Percentiles rank a stretch among this genome's conserved stretches.
Conservation (phyloP, 2,113 vertebrate genomes). For the Triplophysa siluroides region DNA sequence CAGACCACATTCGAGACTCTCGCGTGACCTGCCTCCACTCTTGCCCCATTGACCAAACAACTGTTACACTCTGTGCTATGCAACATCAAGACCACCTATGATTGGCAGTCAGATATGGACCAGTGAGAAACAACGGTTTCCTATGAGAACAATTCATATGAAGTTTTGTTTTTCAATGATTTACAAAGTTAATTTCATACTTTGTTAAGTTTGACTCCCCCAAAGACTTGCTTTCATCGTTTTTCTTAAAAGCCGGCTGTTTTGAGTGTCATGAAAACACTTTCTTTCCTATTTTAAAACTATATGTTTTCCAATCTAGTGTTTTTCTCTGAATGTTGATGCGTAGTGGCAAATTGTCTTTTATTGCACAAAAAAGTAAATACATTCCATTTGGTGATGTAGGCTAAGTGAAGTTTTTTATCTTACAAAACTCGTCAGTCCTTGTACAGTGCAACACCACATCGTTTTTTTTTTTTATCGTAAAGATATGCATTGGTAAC, state of each 20-base stretch:
- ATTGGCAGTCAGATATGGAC: constrained; percentile 1
- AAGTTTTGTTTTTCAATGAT: constrained; percentile 21
- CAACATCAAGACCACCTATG: constrained; percentile 54
- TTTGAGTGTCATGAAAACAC: background rate
- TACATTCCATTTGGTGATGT: constrained; percentile 61
- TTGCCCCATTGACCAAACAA: constrained; percentile 56
- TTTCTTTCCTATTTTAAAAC: constrained; percentile 37
- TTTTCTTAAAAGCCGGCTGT: background rate
- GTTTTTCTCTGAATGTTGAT: constrained; percentile 53
- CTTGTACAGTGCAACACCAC: constrained; percentile 39
- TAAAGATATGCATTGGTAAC: constrained; percentile 45
- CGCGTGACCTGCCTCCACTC: constrained; percentile 12
- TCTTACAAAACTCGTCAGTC: constrained; percentile 48
- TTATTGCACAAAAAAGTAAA: constrained; percentile 55
- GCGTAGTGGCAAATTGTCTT: constrained; percentile 55
- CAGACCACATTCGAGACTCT: constrained; percentile 7
- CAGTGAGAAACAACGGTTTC: background rate
- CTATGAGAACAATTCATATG: background rate
- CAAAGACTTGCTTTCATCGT: background rate
- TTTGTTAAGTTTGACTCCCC: constrained; percentile 1
- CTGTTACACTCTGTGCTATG: constrained; percentile 62
- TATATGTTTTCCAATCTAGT: background rate
- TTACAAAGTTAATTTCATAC: background rate
- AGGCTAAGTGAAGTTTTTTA: constrained; percentile 51
- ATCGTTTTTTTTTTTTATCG: constrained; percentile 57